Conservation (phyloP, 2,113 vertebrate genomes). For the Empidonax traillii region DNA sequence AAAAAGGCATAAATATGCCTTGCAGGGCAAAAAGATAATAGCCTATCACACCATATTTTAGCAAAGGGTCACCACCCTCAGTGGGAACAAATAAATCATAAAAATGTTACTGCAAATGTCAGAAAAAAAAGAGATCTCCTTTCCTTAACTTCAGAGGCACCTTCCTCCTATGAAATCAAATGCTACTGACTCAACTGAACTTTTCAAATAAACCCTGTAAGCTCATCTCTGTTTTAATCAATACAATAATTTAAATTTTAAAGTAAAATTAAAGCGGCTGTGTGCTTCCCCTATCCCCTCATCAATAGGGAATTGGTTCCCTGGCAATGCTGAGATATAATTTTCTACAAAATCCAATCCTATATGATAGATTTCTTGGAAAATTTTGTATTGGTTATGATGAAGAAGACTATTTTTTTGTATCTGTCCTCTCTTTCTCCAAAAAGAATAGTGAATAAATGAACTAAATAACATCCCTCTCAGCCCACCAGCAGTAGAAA, state of each 20-base stretch:
- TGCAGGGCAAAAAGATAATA: not conserved
- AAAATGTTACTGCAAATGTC: not conserved
- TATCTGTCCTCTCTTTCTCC: not conserved
- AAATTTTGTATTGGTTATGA: not conserved
- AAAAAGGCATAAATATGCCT: not conserved
- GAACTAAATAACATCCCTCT: not conserved
- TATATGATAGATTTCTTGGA: not conserved
- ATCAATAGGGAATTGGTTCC: not conserved
- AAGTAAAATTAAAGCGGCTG: not conserved
- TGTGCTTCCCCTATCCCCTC: not conserved
- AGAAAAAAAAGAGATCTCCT: not conserved
- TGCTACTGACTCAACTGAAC: not conserved
- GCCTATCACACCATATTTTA: not conserved
- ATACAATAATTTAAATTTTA: not conserved
- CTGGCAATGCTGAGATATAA: not conserved
- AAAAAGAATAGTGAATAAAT: not conserved
- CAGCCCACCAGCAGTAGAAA: not conserved
- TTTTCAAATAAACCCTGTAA: not conserved
- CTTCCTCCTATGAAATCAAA: not conserved
- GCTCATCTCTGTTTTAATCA: not conserved
- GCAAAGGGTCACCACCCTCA: not conserved
- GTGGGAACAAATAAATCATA: not conserved
- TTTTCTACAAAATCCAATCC: not conserved
- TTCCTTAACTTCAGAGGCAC: not conserved
- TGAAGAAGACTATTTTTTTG: not conserved